Percentiles rank a stretch among this genome's conserved stretches.
phyloP scores from a whole-genome alignment of 2,113 vertebrate genomes.

The Phodopus roborovskii region DNA sequence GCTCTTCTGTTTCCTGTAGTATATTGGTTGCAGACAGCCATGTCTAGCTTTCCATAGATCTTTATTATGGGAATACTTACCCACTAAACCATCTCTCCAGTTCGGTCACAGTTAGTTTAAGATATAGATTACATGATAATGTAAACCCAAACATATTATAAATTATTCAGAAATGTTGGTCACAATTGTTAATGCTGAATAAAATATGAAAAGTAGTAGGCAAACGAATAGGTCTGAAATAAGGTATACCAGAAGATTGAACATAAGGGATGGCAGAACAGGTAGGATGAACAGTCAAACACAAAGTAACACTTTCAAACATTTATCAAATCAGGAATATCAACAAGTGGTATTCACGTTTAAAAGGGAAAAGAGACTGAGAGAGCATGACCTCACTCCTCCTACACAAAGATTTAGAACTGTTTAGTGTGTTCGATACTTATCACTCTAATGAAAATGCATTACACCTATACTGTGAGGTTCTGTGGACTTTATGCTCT shows the following conservation, averaged over 20 bases:
- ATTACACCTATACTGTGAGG: neutral
- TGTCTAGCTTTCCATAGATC: neutral
- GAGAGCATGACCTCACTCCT: neutral
- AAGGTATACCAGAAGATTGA: neutral
- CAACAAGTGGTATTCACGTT: neutral
- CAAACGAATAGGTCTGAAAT: neutral
- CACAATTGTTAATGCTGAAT: neutral
- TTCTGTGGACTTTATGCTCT: neutral
- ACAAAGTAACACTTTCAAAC: neutral
- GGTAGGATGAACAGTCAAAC: neutral
- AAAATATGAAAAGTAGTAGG: neutral
- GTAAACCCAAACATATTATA: neutral
- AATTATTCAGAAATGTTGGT: neutral
- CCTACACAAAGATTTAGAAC: neutral
- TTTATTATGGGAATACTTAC: neutral
- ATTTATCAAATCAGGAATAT: neutral
- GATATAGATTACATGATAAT: neutral
- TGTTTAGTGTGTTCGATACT: neutral
- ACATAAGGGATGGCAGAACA: neutral
- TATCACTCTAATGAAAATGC: neutral
- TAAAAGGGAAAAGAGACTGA: slow-evolving; percentile 23
- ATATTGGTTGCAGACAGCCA: neutral
- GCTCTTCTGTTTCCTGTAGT: too few relatives aligned
- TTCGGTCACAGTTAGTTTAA: neutral
- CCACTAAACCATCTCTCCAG: neutral